Base-by-base conservation (phyloP, 2,797 vertebrate species). In the Rhabdophis nuchalis region DNA sequence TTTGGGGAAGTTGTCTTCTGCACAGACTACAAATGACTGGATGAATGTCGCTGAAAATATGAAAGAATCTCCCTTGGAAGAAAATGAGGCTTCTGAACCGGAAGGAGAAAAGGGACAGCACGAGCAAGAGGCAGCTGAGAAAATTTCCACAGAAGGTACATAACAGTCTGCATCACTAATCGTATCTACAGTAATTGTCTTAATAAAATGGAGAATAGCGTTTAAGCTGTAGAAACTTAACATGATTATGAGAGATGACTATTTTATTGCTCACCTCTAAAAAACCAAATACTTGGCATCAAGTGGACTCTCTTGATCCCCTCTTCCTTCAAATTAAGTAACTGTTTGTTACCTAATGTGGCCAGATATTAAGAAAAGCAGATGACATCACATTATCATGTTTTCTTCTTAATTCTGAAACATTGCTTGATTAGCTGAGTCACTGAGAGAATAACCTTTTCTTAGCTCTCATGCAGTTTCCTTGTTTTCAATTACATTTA, bases 51-150 rank as follows among this genome's bases (percentile, higher is more conserved):
- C 97, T 1, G 82, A 97, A 0, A 94, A 77, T 2, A 0, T 1
- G 0, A 97, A 95, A 91, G 97, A 97, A 87, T 95, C 56, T 27
- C 93, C 94, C 0, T 88, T 85, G 0, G 61, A 88, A 14, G 98
- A 98, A 85, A 98, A 97, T 0, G 97, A 97, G 3, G 88, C 95
- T 50, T 98, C 97, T 0, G 98, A 98, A 89, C 97, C 94, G 0
- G 98, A 98, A 5, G 98, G 96, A 2, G 98, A 98, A n/a, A 97
- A 98, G 36, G 98, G 97, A 13, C 64, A 86, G 41, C 95, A 41
- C 7, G 96, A 97, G 72, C 85, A 92, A 27, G 96, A 96, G n/a
- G 23, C 93, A 2, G 86, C 93, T 77, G 93, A 97, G 18, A 87
- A 92, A 29, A 56, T 93, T 0, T 46, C 96, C 29, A 1, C 96